Conservation (phyloP, 2,797 vertebrate species). For the Sparidentex hasta region DNA sequence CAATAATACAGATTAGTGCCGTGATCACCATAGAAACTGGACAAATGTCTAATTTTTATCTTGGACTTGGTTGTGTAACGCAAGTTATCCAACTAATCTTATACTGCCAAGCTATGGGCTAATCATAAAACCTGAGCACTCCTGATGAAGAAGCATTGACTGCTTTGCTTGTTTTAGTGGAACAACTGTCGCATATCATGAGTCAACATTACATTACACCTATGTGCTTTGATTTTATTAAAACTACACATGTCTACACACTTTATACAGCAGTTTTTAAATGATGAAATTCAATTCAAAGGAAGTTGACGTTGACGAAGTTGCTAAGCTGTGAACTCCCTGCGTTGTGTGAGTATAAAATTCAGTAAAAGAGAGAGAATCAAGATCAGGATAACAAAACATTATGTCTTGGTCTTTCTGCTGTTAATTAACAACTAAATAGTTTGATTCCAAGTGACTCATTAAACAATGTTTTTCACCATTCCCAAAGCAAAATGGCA, state of each 20-base stretch:
- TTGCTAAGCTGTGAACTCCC: not conserved
- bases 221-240: not conserved
- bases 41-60: slow-evolving; percentile 32
- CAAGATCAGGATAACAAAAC: not conserved
- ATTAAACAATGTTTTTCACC: no score
- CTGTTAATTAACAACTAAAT: no score
- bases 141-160: slow-evolving; percentile 8
- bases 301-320: no score
- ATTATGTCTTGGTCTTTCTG: not conserved
- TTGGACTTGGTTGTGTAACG: slow-evolving; percentile 17
- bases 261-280: not conserved
- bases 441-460: no score
- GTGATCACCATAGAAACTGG: slow-evolving; percentile 20
- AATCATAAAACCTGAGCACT: not conserved
- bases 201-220: slow-evolving; percentile 1
- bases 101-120: not conserved
- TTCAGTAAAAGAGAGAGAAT: slow-evolving; percentile 1
- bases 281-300: not conserved
- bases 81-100: not conserved
- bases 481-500: no score
- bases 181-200: slow-evolving; percentile 19
- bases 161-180: slow-evolving; percentile 29
- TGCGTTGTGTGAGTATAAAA: not conserved
- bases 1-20: slow-evolving; percentile 26
- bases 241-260: not conserved